Evolutionary conservation across 2,888 invertebrate genomes (phyloP).

Genomic region (Rhagonycha lutea): DNA sequence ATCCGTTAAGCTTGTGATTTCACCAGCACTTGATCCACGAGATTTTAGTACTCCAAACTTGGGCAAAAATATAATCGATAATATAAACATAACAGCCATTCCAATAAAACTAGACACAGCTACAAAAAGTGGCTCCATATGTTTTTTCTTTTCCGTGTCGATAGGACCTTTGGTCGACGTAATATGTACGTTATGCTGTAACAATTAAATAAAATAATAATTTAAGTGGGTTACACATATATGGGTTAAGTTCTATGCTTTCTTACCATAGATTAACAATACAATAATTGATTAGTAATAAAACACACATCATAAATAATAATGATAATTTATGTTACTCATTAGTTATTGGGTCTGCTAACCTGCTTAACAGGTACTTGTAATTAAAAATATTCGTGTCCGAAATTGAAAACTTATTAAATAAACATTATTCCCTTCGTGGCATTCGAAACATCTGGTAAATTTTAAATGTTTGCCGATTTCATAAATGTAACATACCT

Average conservation of each 20-base stretch:
- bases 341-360: too few species aligned
- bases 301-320: too few species aligned
- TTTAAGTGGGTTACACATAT: neutral
- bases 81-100: conserved; percentile 60
- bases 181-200: conserved; percentile 52
- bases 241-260: too few species aligned
- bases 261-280: too few species aligned
- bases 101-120: conserved; percentile 63
- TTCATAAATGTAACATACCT: conserved; percentile 4
- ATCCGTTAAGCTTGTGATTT: conserved; percentile 50
- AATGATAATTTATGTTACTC: too few species aligned
- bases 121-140: conserved; percentile 60
- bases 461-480: too few species aligned
- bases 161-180: conserved; percentile 39
- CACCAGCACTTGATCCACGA: conserved; percentile 43
- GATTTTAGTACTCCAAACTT: conserved; percentile 50
- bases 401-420: too few species aligned
- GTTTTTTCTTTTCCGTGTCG: conserved; percentile 47
- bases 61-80: conserved; percentile 58
- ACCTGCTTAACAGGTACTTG: too few species aligned
- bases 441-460: too few species aligned
- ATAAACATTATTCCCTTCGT: too few species aligned
- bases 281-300: too few species aligned
- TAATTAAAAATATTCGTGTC: too few species aligned
- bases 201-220: conserved; percentile 9